These are phyloP conservation scores for Lepidotrigona ventralis DNA, from an alignment of 1,140 invertebrate genomes.

Conservation along the genomic window DNA sequence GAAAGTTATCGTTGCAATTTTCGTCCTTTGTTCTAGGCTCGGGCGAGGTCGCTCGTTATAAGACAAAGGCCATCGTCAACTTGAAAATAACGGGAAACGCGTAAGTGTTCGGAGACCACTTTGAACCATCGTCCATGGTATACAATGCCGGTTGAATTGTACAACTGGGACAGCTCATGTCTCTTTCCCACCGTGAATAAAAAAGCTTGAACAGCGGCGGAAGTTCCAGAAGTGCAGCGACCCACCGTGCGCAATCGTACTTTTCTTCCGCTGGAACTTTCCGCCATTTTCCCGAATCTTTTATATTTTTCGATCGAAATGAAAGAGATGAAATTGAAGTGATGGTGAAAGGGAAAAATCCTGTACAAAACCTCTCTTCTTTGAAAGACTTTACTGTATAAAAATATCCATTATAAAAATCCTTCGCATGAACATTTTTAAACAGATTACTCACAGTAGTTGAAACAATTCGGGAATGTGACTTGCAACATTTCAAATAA, in stretches of 20 bases:
- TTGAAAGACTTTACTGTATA: background rate
- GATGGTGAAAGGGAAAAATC: background rate
- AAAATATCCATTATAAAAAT: too few relatives aligned
- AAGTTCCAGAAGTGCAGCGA: background rate
- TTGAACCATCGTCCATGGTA: background rate
- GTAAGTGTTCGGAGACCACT: background rate
- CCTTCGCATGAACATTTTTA: background rate
- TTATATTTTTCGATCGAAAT: background rate
- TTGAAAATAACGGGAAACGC: background rate
- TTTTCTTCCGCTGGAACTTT: background rate
- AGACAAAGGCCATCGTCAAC: background rate
- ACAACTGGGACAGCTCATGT: conserved; percentile 1
- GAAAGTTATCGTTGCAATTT: background rate
- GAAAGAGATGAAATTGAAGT: background rate
- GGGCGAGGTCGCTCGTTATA: too few relatives aligned
- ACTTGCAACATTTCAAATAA: too few relatives aligned
- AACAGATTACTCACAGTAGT: too few relatives aligned
- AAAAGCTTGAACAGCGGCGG: conserved; percentile 1
- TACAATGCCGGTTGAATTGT: conserved; percentile 8
- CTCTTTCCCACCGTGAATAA: background rate
- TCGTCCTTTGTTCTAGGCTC: too few relatives aligned
- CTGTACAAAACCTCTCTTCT: background rate
- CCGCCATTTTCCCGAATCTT: background rate
- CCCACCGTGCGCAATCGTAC: background rate
- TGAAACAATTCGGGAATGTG: too few relatives aligned